These are phyloP conservation scores for Encarsia formosa DNA, from an alignment of 2,888 invertebrate genomes.

Conservation along the genomic window DNA sequence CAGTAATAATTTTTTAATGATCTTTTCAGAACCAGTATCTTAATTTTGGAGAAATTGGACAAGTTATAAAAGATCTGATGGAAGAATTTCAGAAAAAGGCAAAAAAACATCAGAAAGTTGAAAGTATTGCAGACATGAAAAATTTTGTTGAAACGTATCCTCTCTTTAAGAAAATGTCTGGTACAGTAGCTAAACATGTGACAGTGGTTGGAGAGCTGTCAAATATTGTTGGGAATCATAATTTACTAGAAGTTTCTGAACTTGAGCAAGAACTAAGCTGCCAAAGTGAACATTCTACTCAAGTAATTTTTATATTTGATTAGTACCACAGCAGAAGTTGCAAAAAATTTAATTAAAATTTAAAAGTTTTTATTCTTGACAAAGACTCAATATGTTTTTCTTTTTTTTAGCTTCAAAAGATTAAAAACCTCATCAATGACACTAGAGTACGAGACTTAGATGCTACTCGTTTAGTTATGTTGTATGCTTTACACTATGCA, in stretches of 20 bases:
- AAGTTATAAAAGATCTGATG: constrained; percentile 94
- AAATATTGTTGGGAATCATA: constrained; percentile 69
- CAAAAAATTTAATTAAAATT: too few species aligned
- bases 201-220: constrained; percentile 95
- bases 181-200: constrained; percentile 96
- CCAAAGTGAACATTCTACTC: constrained; percentile 76
- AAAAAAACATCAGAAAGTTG: constrained; percentile 93
- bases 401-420: constrained; percentile 45
- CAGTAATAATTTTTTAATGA: background rate
- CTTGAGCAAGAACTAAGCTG: constrained; percentile 90
- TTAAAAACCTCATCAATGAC: constrained; percentile 77
- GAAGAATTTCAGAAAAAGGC: constrained; percentile 96
- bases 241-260: constrained; percentile 86
- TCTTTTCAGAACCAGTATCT: constrained; percentile 76
- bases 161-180: constrained; percentile 93
- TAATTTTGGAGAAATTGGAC: constrained; percentile 98
- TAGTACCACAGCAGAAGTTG: too few species aligned
- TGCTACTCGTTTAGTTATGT: constrained; percentile 80
- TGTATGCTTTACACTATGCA: constrained; percentile 93
- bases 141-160: constrained; percentile 97
- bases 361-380: background rate
- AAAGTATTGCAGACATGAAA: constrained; percentile 99
- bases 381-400: background rate
- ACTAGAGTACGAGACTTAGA: constrained; percentile 71
- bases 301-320: constrained; percentile 50